A percentile compares a stretch with the other conserved stretches of the same genome.
Evolutionary conservation across 2,888 invertebrate genomes (phyloP).

Genomic region (Diarsia mendica): DNA sequence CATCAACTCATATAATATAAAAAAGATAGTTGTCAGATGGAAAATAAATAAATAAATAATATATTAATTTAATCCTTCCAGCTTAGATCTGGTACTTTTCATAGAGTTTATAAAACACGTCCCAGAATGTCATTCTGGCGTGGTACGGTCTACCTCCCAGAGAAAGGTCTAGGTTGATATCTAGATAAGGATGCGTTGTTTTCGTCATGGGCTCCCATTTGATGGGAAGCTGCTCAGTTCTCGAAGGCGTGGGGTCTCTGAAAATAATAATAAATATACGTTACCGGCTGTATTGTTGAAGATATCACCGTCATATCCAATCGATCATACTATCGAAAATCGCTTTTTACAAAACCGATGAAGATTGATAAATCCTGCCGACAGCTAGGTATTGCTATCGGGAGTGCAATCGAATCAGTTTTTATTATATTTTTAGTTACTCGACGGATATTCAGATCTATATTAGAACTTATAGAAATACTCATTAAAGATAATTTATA

Average conservation of each 20-base stretch:
- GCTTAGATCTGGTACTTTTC: conserved; percentile 43
- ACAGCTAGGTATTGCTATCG: too few species aligned
- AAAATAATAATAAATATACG: background rate
- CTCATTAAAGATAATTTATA: too few species aligned
- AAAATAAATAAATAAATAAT: too few species aligned
- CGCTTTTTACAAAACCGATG: too few species aligned
- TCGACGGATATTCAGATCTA: too few species aligned
- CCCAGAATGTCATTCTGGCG: conserved; percentile 64
- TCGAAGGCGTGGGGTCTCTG: conserved; percentile 65
- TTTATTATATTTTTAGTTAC: too few species aligned
- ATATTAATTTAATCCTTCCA: background rate
- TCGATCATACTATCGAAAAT: too few species aligned
- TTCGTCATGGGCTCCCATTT: conserved; percentile 64
- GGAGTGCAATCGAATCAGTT: too few species aligned
- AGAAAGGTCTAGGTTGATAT: conserved; percentile 55
- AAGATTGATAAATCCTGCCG: too few species aligned
- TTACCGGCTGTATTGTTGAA: background rate
- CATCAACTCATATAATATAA: background rate
- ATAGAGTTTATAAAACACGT: conserved; percentile 67
- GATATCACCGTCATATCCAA: too few species aligned
- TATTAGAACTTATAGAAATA: too few species aligned
- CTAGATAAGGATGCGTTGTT: conserved; percentile 50
- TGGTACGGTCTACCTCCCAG: conserved; percentile 45
- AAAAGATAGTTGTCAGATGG: too few species aligned
- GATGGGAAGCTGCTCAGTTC: conserved; percentile 60